Evolutionary conservation across 64 coral and sea anemone species (phyloP).

Genomic region (Stichodactyla helianthus): DNA sequence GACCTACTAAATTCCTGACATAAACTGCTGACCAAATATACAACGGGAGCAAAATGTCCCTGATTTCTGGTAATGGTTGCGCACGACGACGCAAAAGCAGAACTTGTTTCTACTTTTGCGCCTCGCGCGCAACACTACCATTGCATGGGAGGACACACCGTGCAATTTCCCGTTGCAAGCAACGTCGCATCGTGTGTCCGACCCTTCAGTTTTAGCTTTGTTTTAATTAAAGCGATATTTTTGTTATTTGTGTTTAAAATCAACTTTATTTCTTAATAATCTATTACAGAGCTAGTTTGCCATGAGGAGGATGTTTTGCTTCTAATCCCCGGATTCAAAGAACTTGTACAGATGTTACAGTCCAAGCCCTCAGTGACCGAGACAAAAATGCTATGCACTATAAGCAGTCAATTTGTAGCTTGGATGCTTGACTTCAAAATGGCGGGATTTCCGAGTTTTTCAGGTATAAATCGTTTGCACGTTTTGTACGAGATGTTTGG

Average conservation of each 20-base stretch:
- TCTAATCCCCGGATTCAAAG: conserved; percentile 24
- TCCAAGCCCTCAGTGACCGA: conserved; percentile 44
- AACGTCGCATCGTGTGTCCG: too few relatives aligned
- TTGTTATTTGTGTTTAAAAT: neutral
- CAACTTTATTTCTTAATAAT: neutral
- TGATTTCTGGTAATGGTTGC: too few relatives aligned
- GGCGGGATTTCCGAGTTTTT: conserved; percentile 77
- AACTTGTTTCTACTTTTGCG: too few relatives aligned
- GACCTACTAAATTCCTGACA: too few relatives aligned
- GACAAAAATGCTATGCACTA: conserved; percentile 29
- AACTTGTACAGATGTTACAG: conserved; percentile 46
- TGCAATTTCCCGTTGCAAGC: too few relatives aligned
- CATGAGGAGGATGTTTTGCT: conserved; percentile 71
- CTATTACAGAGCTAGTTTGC: conserved; percentile 39
- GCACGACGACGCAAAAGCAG: too few relatives aligned
- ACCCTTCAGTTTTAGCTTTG: too few relatives aligned
- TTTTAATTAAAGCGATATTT: too few relatives aligned
- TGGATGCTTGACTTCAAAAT: conserved; percentile 54
- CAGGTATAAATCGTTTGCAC: conserved; percentile 54
- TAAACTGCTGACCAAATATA: too few relatives aligned
- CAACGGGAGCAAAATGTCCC: too few relatives aligned
- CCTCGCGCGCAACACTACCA: too few relatives aligned
- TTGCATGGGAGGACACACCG: too few relatives aligned
- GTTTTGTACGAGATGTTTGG: conserved; percentile 62
- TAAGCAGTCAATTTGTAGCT: neutral